Base-by-base conservation (phyloP, 2,888 invertebrate genomes). In the Diachrysia chrysitis region DNA sequence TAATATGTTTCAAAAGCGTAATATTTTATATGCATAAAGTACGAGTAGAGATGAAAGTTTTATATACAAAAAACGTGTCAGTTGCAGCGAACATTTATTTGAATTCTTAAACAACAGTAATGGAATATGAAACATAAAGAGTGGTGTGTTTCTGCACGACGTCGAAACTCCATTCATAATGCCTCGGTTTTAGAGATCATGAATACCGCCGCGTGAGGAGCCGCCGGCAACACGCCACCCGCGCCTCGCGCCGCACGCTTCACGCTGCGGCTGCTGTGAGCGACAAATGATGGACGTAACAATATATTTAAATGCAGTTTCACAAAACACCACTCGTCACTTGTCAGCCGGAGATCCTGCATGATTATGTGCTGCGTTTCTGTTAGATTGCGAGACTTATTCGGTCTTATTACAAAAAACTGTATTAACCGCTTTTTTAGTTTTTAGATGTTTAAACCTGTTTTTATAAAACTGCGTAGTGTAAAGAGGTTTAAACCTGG, bases 121-220 rank as follows among this genome's bases (percentile, higher is more conserved):
- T 58, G 37, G 29, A 65, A 61, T 53, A 51, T 64, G 60, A 48
- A 58, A 25, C 37, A 59, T 58, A 17, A 16, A 56, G 51, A 29
- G 66, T 54, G 32, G 53, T 25, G 46, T 63, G 51, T 32, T 57
- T 54, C 37, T 51, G 37, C 55, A 55, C 58, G 56, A 29, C 10
- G n/a, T n/a, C n/a, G 58, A 58, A 25, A 25, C 29, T 60, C 29
- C 61, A 63, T 72, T 77, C 53, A 62, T 54, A 67, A 57, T 63
- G 61, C 58, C 62, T 55, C 29, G 63, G 63, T 61, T 66, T 53
- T 72, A 17, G 53, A 62, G 60, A 37, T 68, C 54, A 64, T 81
- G 70, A 68, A 78, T 80, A 58, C 32, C 58, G 46, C 54, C 56
- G 19, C 35, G 56, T 16, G 32, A 32, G 55, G 61, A 54, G 53